Percentiles rank a stretch among this genome's conserved stretches.
phyloP scores from a whole-genome alignment of 2,888 invertebrate species.

The Yponomeuta sedellus region DNA sequence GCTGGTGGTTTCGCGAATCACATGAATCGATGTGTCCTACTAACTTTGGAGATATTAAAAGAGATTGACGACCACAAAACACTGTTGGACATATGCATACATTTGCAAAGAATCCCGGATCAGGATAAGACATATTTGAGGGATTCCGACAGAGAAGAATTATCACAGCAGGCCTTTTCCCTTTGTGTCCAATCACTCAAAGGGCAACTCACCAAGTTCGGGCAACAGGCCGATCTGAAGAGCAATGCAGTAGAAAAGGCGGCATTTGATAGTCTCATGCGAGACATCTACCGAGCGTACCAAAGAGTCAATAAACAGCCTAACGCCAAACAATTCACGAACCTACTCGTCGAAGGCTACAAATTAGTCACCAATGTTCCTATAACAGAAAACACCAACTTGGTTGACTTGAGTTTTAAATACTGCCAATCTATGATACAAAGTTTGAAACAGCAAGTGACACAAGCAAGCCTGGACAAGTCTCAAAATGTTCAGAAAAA shows the following conservation, averaged over 20 bases:
- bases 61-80: constrained; percentile 88
- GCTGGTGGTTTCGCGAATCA: constrained; percentile 94
- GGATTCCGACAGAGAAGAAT: constrained; percentile 88
- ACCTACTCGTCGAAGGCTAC: constrained; percentile 82
- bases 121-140: constrained; percentile 92
- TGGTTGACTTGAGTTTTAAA: constrained; percentile 81
- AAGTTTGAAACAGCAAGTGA: constrained; percentile 74
- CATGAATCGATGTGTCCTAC: constrained; percentile 88
- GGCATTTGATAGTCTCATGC: constrained; percentile 67
- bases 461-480: constrained; percentile 52
- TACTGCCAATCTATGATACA: constrained; percentile 80
- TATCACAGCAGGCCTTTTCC: constrained; percentile 86
- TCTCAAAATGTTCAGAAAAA: constrained; percentile 56
- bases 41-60: constrained; percentile 87
- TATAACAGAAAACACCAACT: constrained; percentile 77
- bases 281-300: constrained; percentile 81
- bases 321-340: constrained; percentile 76
- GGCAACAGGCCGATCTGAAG: constrained; percentile 63
- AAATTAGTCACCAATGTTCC: constrained; percentile 79
- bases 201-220: constrained; percentile 75
- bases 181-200: constrained; percentile 83
- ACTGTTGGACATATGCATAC: constrained; percentile 86
- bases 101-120: constrained; percentile 88
- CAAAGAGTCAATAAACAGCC: constrained; percentile 80
- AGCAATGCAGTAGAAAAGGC: constrained; percentile 65